Evolutionary conservation across 2,797 vertebrate species (phyloP).

Genomic region (Carcharodon carcharias): DNA sequence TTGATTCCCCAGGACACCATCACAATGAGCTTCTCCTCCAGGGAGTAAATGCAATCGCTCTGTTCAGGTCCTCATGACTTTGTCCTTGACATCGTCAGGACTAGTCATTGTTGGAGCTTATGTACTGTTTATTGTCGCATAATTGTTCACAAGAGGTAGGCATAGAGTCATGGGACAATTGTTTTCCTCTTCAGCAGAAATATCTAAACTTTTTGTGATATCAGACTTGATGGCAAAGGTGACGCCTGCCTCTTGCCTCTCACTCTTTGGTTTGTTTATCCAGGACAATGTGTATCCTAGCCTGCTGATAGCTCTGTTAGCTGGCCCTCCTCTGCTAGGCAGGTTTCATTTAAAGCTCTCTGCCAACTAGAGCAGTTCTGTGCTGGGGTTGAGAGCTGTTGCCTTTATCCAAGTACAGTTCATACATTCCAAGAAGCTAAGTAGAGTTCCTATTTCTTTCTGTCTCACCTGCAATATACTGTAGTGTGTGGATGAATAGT

Average conservation of each 20-base stretch:
- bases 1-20: neutral
- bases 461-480: neutral
- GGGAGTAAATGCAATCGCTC: neutral
- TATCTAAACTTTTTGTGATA: neutral
- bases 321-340: neutral
- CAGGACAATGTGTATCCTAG: neutral
- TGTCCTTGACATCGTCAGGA: neutral
- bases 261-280: neutral
- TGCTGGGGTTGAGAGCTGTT: neutral
- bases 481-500: neutral
- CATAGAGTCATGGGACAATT: neutral
- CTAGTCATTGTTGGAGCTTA: neutral
- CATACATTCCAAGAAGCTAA: neutral
- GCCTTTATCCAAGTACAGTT: neutral
- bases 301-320: neutral
- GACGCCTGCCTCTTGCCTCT: neutral
- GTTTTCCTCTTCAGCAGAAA: neutral
- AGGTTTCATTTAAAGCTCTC: neutral
- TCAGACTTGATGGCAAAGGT: neutral
- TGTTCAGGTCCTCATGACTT: neutral
- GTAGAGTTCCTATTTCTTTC: neutral
- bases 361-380: neutral
- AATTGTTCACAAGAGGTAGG: neutral
- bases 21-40: neutral
- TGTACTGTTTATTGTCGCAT: neutral